A percentile compares a stretch with the other conserved stretches of the same genome.
These are phyloP conservation scores for Clepsis dumicolana DNA, from an alignment of 2,888 invertebrate species.

Conservation along the genomic window DNA sequence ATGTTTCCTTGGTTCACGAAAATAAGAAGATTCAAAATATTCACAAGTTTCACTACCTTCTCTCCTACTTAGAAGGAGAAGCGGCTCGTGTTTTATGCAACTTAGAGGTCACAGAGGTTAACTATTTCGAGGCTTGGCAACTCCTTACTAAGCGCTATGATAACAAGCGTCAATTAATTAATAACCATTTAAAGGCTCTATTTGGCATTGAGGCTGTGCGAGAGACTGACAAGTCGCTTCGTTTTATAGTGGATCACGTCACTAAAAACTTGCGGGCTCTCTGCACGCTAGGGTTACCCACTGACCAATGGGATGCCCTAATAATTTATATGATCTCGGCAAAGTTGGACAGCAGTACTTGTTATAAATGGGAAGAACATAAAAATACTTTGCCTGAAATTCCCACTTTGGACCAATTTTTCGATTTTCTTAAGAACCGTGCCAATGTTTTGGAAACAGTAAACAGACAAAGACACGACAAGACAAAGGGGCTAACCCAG, in stretches of 20 bases:
- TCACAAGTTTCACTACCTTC: not conserved
- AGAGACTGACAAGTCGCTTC: not conserved
- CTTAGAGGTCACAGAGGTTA: not conserved
- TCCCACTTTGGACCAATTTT: no score
- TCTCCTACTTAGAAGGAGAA: not conserved
- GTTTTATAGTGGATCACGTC: not conserved
- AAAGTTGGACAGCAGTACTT: no score
- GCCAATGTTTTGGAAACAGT: no score
- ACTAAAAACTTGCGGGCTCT: slow-evolving; percentile 48
- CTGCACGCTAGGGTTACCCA: slow-evolving; percentile 41
- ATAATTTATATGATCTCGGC: not conserved
- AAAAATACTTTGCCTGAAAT: no score
- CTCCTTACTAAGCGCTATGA: slow-evolving; percentile 1
- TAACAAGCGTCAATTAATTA: slow-evolving; percentile 7
- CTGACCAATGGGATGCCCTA: slow-evolving; percentile 45
- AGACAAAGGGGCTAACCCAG: no score
- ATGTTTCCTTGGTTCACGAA: no score
- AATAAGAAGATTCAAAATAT: no score
- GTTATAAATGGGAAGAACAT: no score
- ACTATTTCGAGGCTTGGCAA: slow-evolving; percentile 6
- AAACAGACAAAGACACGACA: no score
- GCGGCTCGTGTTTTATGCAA: not conserved
- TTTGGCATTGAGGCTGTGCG: not conserved
- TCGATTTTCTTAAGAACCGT: no score
- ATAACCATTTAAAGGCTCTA: not conserved